Evolutionary conservation across 2,797 vertebrate species (phyloP), one percentile per base, ranked within the genome.

Genomic region (Acrocephalus scirpaceus): DNA sequence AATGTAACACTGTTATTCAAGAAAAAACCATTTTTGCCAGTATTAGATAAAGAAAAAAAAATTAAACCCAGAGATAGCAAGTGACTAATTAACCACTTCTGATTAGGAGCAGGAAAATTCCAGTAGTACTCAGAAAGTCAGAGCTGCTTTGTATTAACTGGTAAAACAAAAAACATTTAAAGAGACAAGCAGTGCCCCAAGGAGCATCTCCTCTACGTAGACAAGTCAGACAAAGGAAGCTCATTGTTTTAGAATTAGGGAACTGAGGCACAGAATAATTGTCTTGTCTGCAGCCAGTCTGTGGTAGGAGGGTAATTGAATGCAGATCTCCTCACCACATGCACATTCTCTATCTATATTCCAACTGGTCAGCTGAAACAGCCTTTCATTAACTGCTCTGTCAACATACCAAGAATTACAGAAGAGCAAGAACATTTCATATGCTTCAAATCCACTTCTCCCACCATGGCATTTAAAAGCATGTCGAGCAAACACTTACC

Each of bases 401-500:
- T 96, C 89, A 96, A 88, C 92, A 92, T 88, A 92, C 81, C 85
- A 89, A 89, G 84, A 91, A 95, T 95, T 93, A 92, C 92, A 95
- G 65, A 80, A 88, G 78, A 91, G 75, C 47, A 4, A 30, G 89
- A 91, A 92, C n/a, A 40, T 89, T 80, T 95, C 42, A 57, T 36
- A 25, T 7, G 58, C 50, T 90, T 91, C 85, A 82, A 87, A 95
- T 91, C 57, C 65, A 25, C 86, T 93, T 93, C 74, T 94, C 38
- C 67, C 61, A 89, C 72, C 44, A 26, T 40, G 81, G 66, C 56
- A 72, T 80, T 96, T 95, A 80, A 92, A 83, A 88, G 18, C n/a
- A 3, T n/a, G 53, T 80, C 83, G 45, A 89, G 60, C 61, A 92
- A 86, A 62, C 32, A 50, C 74, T 42, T 57, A 58, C 7, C 61